Conservation (phyloP, 2,888 invertebrate species). For the Stramonita haemastoma region DNA sequence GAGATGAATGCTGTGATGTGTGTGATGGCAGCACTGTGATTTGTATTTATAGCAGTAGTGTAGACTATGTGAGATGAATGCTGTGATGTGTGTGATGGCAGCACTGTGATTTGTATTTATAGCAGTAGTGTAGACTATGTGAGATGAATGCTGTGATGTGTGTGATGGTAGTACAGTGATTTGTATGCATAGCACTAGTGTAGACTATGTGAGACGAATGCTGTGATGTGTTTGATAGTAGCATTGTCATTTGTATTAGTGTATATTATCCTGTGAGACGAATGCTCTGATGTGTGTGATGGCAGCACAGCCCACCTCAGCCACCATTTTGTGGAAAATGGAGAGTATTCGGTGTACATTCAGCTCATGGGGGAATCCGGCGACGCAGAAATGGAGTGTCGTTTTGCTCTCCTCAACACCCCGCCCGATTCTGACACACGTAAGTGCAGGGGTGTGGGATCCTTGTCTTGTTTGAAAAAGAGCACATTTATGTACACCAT, state of each 20-base stretch:
- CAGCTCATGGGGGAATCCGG: constrained; percentile 31
- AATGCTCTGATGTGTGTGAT: background rate
- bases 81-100: too few relatives aligned
- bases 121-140: too few relatives aligned
- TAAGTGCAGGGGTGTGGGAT: constrained; percentile 49
- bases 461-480: too few relatives aligned
- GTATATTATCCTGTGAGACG: background rate
- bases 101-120: too few relatives aligned
- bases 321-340: constrained; percentile 54
- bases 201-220: background rate
- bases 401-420: constrained; percentile 48
- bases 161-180: too few relatives aligned
- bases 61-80: too few relatives aligned
- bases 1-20: too few relatives aligned
- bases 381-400: constrained; percentile 48
- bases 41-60: background rate
- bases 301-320: constrained; percentile 54
- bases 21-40: too few relatives aligned
- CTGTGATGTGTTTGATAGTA: background rate
- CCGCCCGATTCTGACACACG: constrained; percentile 62
- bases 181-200: background rate
- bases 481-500: too few relatives aligned
- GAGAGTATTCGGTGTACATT: constrained; percentile 57
- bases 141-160: background rate
- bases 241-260: too few relatives aligned